Base-by-base conservation (phyloP, 2,113 vertebrate genomes). In the Notiomystis cincta region DNA sequence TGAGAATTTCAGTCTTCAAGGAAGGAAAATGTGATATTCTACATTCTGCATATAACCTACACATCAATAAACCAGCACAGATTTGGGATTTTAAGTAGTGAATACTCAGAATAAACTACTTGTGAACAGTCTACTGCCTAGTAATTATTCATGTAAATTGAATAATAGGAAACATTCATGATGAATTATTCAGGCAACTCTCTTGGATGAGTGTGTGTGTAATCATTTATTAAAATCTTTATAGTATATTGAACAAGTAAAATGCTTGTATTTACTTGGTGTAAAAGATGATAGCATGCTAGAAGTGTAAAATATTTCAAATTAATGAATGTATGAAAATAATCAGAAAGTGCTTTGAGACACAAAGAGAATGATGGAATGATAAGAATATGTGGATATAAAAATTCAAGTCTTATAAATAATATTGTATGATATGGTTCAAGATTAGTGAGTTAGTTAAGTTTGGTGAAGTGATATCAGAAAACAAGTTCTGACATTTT, bases 121-220 rank as follows among this genome's bases (percentile, higher is more conserved):
- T 93, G 62, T 80, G 85, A 90, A 58, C 21, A 81, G 51, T 83
- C 56, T 86, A 40, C 50, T 70, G 47, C 15, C 47, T 81, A 62
- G 64, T 57, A 92, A 90, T 96, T 95, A 95, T 92, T 96, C 33
- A 96, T 77, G 38, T 48, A 95, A 90, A 97, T 87, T 93, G 67
- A 92, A 95, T 72, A 95, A 87, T 64, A 81, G 8, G 53, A 84
- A 95, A 82, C 24, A 82, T 48, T 75, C 9, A 40, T 56, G 33
- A 92, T 92, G n/a, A 94, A 92, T 96, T 91, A 92, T 89, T 92
- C 65, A 92, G 31, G 8, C 51, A 91, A 2, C 5, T 75, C 22
- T 94, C 56, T 75, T 72, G 83, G 10, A 84, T 66, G 47, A 62
- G 7, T 82, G 48, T 77, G 9, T 75, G 17, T 75, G 28, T 38